Percentiles rank a stretch among this genome's conserved stretches.
Evolutionary conservation across 2,888 invertebrate genomes (phyloP).

Genomic region (Lepidocyrtinus sp.): DNA sequence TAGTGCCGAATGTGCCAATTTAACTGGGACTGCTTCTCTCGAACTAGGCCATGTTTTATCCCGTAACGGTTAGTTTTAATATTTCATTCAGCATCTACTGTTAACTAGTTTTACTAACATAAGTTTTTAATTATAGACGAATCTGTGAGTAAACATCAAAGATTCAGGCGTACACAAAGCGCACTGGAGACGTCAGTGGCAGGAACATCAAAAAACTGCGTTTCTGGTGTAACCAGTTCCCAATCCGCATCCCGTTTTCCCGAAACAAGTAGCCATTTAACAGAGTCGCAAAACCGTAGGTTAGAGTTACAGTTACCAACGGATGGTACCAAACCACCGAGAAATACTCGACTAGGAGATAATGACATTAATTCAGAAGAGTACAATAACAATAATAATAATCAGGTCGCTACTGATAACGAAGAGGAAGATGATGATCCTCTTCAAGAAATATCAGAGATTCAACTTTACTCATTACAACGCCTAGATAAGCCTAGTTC

Average conservation of each 20-base stretch:
- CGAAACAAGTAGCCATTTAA: conserved; percentile 21
- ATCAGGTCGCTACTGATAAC: conserved; percentile 11
- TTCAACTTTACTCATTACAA: conserved; percentile 21
- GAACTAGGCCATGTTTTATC: conserved; percentile 74
- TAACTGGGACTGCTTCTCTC: conserved; percentile 76
- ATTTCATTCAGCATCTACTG: too few relatives aligned
- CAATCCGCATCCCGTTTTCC: conserved; percentile 54
- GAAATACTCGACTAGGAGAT: conserved; percentile 16
- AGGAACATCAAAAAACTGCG: conserved; percentile 37
- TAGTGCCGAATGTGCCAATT: conserved; percentile 62
- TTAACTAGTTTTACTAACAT: too few relatives aligned
- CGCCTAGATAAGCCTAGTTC: not conserved
- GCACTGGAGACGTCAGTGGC: conserved; percentile 71
- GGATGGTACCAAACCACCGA: conserved; percentile 2
- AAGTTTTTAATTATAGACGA: conserved; percentile 26
- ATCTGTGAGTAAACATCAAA: conserved; percentile 56
- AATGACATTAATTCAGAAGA: conserved; percentile 26
- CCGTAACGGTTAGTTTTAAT: conserved; percentile 61
- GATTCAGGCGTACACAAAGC: conserved; percentile 71
- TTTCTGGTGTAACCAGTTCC: conserved; percentile 38
- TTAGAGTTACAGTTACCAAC: conserved; percentile 31
- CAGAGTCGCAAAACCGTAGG: conserved; percentile 29
- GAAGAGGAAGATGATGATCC: conserved; percentile 49
- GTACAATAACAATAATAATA: conserved; percentile 24
- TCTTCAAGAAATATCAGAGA: conserved; percentile 41